Evolutionary conservation across 2,113 vertebrate genomes (phyloP).

Genomic region (Notarius quadriscutis): DNA sequence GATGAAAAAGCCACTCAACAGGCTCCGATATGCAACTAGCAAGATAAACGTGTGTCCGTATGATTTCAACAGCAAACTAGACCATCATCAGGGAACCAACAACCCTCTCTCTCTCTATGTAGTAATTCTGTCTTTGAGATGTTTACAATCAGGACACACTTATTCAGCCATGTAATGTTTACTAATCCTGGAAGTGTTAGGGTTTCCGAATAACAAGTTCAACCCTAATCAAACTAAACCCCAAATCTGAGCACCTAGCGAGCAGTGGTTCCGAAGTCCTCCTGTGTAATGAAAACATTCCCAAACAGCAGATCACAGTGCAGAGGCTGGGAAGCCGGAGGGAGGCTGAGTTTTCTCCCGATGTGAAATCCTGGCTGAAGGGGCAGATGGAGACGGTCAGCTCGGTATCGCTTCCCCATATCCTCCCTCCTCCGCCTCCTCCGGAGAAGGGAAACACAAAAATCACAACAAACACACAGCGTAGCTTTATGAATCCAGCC

Average conservation of each 20-base stretch:
- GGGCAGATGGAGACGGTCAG: slow-evolving; percentile 63
- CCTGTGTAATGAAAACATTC: background rate
- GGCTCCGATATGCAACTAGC: background rate
- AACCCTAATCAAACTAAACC: background rate
- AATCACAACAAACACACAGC: background rate
- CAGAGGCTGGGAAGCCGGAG: slow-evolving; percentile 30
- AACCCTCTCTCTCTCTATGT: background rate
- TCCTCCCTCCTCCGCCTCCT: slow-evolving; percentile 43
- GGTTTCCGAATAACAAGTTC: background rate
- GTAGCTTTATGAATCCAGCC: background rate
- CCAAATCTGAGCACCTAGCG: slow-evolving; percentile 1
- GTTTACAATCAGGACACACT: background rate
- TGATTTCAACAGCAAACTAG: background rate
- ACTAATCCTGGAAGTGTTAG: background rate
- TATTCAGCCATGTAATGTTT: background rate
- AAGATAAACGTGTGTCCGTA: background rate
- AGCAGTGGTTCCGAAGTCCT: slow-evolving; percentile 6
- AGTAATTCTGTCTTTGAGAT: background rate
- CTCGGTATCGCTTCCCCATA: slow-evolving; percentile 64
- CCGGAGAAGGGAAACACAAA: slow-evolving; percentile 22
- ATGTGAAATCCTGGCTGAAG: slow-evolving; percentile 53
- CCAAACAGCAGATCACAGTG: slow-evolving; percentile 42
- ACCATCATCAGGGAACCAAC: background rate
- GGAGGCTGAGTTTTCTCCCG: slow-evolving; percentile 51
- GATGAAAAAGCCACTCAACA: background rate